Base-by-base conservation (phyloP, 2,113 vertebrate genomes). In the Percopsis transmontana region DNA sequence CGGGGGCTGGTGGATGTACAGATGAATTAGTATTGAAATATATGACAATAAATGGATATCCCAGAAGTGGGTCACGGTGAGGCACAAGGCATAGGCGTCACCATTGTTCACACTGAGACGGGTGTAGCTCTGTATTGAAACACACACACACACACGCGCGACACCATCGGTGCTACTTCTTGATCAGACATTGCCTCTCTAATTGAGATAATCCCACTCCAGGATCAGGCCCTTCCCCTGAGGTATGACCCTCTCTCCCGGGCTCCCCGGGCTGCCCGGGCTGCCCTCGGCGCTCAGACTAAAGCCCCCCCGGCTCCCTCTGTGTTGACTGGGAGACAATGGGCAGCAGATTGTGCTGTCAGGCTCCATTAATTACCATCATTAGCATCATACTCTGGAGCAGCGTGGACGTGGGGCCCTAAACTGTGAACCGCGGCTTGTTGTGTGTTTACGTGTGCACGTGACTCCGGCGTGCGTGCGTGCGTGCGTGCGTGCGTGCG, bases 261-360 rank as follows among this genome's bases (percentile, higher is more conserved):
- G 78, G 59, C 77, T 24, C 20, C 16, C 71, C 61, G 77, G 70
- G 70, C 33, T 56, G 13, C 13, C n/a, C 20, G n/a, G 10, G 40
- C 8, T 14, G 23, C 57, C 57, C 57, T 21, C 57, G 7, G 72
- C 50, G 68, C 91, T 88, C 88, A 41, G 82, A 67, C 76, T 84
- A 84, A 82, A 76, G 19, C 85, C 72, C 92, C 93, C 93, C 92
- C 89, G 90, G 91, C 76, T 91, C 74, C n/a, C n/a, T n/a, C n/a
- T n/a, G n/a, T 80, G 88, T 91, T 92, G 84, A 94, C 94, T 94
- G 92, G 89, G 90, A 93, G 92, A 96, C 96, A 97, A 97, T 95
- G 89, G 94, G 95, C 93, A 97, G 92, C 97, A 99, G 96, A 97
- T 96, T 98, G 96, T 95, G 91, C 94, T 97, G 96, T 96, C 96